Percentiles rank a stretch among this genome's conserved stretches.
These are phyloP conservation scores for Nysson spinosus DNA, from an alignment of 2,888 invertebrate species.

Conservation along the genomic window DNA sequence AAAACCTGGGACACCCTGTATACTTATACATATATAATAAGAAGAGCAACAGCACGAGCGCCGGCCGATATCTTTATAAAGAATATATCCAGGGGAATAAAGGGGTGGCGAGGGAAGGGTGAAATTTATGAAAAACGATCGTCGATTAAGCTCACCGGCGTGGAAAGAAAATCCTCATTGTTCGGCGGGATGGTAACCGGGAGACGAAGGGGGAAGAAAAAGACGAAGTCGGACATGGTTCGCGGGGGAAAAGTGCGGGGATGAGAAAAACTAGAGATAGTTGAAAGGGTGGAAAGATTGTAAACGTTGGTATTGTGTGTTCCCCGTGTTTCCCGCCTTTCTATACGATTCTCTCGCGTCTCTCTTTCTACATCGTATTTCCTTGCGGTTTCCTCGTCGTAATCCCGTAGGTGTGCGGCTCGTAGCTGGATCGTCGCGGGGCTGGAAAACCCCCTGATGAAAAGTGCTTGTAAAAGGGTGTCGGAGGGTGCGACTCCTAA, in stretches of 20 bases:
- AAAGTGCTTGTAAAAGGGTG: slow-evolving; percentile 28
- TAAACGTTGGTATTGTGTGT: slow-evolving; percentile 17
- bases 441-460: slow-evolving; percentile 16
- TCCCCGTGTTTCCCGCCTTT: slow-evolving; percentile 21
- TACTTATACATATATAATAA: too few species aligned
- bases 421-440: neutral
- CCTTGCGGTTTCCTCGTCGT: neutral
- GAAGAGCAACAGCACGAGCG: too few species aligned
- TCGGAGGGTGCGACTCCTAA: slow-evolving; percentile 16
- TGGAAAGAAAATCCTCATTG: slow-evolving; percentile 57
- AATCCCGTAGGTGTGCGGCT: neutral
- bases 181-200: slow-evolving; percentile 25
- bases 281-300: slow-evolving; percentile 8
- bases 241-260: slow-evolving; percentile 1
- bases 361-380: neutral
- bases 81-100: too few species aligned
- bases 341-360: neutral
- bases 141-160: slow-evolving; percentile 55
- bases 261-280: neutral
- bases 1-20: too few species aligned
- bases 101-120: neutral
- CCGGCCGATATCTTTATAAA: too few species aligned
- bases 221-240: slow-evolving; percentile 7
- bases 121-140: slow-evolving; percentile 59
- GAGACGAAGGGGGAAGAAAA: neutral